Evolutionary conservation across 2,888 invertebrate genomes (phyloP).

Genomic region (Molanna angustata): DNA sequence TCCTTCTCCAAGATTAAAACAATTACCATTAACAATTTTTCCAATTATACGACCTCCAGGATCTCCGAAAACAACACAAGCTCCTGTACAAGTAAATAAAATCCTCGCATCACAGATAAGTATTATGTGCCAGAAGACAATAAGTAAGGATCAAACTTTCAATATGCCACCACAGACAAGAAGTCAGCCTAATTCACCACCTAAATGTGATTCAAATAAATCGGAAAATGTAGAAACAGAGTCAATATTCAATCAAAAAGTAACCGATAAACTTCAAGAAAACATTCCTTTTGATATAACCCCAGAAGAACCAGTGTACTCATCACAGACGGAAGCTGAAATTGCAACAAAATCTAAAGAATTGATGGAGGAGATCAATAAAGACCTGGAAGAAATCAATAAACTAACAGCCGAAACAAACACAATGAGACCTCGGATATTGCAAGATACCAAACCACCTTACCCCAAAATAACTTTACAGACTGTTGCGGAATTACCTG

Average conservation of each 20-base stretch:
- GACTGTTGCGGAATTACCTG: slow-evolving; percentile 59
- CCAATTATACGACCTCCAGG: slow-evolving; percentile 60
- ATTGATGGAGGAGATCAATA: slow-evolving; percentile 48
- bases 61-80: slow-evolving; percentile 55
- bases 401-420: slow-evolving; percentile 52
- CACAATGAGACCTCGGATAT: slow-evolving; percentile 44
- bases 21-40: slow-evolving; percentile 53
- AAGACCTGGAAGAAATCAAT: slow-evolving; percentile 53
- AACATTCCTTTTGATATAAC: slow-evolving; percentile 19
- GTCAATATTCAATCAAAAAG: slow-evolving; percentile 40
- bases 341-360: slow-evolving; percentile 43
- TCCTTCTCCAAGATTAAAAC: slow-evolving; percentile 64
- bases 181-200: slow-evolving; percentile 53
- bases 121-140: slow-evolving; percentile 39
- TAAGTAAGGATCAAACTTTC: slow-evolving; percentile 43
- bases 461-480: slow-evolving; percentile 60
- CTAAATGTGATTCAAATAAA: slow-evolving; percentile 37
- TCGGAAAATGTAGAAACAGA: slow-evolving; percentile 39
- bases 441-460: slow-evolving; percentile 53
- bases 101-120: slow-evolving; percentile 59
- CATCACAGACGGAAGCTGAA: slow-evolving; percentile 47
- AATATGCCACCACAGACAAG: slow-evolving; percentile 47
- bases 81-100: slow-evolving; percentile 54
- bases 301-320: slow-evolving; percentile 19
- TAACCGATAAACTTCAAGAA: slow-evolving; percentile 28